These are phyloP conservation scores for Macrosiphum euphorbiae DNA, from an alignment of 2,888 invertebrate species.

Conservation along the genomic window DNA sequence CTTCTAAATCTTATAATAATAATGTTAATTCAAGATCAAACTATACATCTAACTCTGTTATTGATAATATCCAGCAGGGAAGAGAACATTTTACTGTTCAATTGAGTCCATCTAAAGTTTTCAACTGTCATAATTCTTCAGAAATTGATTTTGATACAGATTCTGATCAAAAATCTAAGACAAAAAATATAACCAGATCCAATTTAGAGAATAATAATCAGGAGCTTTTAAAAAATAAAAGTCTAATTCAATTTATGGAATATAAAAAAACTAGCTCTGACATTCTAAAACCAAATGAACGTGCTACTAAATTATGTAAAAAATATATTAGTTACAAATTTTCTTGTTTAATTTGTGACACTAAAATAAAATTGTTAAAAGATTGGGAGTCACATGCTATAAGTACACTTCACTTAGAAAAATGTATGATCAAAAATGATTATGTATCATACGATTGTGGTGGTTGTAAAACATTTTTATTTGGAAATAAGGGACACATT, in stretches of 20 bases:
- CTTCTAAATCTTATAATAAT: neutral
- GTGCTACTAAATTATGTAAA: neutral
- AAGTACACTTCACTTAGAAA: constrained; percentile 10
- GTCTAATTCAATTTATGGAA: neutral
- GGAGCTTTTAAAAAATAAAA: neutral
- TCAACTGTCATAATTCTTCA: neutral
- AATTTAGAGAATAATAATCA: neutral
- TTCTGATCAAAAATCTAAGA: neutral
- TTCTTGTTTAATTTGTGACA: constrained; percentile 42
- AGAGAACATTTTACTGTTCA: neutral
- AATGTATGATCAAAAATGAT: constrained; percentile 17
- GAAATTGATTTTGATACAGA: neutral
- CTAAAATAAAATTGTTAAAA: neutral
- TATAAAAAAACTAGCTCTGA: neutral
- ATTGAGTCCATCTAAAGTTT: too few species aligned
- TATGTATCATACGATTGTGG: constrained; percentile 52
- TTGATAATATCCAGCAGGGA: neutral
- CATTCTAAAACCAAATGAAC: neutral
- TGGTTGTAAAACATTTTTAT: constrained; percentile 57
- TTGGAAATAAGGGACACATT: constrained; percentile 33
- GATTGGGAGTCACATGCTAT: constrained; percentile 50
- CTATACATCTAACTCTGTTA: neutral
- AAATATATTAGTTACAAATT: neutral
- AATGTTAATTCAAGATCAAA: constrained; percentile 28
- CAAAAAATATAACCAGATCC: neutral